These are phyloP conservation scores for Palaemon carinicauda DNA, from an alignment of 1,140 invertebrate species.

Conservation along the genomic window DNA sequence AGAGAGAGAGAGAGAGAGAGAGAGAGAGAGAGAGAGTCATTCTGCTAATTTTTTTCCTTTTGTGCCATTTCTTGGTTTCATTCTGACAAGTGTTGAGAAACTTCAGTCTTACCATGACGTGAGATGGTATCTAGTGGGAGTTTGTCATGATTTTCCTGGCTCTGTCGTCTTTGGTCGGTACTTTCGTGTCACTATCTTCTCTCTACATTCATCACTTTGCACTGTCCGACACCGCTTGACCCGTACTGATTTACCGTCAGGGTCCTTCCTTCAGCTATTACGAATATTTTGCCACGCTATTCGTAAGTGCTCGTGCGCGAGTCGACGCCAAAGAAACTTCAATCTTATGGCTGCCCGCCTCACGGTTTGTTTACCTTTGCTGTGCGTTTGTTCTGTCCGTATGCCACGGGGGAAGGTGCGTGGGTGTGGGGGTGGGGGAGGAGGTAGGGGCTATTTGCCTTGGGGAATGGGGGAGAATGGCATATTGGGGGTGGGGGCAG, in stretches of 20 bases:
- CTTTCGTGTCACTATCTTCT: neutral
- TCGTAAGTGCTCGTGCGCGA: conserved; percentile 53
- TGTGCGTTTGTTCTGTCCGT: conserved; percentile 11
- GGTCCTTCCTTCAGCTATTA: conserved; percentile 48
- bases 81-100: too few species aligned
- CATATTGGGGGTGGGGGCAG: neutral
- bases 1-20: too few species aligned
- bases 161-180: neutral
- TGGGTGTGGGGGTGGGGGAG: neutral
- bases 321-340: conserved; percentile 24
- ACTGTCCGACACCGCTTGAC: conserved; percentile 55
- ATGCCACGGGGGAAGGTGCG: neutral
- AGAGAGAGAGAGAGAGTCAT: too few species aligned
- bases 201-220: conserved; percentile 22
- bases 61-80: too few species aligned
- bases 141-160: neutral
- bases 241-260: conserved; percentile 53
- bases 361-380: conserved; percentile 8
- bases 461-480: neutral
- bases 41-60: too few species aligned
- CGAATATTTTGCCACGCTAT: conserved; percentile 48
- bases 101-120: too few species aligned
- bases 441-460: too few species aligned
- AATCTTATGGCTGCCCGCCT: conserved; percentile 31
- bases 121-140: too few species aligned